Evolutionary conservation across 2,888 invertebrate genomes (phyloP).

Genomic region (Monochamus alternatus): DNA sequence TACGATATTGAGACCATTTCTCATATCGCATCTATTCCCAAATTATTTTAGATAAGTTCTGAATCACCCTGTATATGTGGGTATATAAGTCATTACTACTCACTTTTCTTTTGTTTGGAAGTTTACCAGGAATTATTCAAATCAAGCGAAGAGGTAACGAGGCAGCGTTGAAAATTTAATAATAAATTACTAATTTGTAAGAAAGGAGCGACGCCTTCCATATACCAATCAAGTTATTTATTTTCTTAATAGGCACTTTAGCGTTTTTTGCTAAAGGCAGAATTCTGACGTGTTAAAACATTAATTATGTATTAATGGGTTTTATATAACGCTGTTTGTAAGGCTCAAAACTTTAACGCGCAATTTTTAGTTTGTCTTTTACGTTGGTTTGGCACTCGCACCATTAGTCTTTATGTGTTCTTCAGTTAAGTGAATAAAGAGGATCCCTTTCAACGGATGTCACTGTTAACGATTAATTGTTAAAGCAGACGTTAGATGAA

Average conservation of each 20-base stretch:
- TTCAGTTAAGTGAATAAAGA: background rate
- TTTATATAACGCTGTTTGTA: constrained; percentile 9
- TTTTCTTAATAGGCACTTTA: constrained; percentile 28
- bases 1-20: too few relatives aligned
- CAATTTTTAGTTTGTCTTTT: background rate
- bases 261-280: background rate
- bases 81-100: background rate
- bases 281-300: constrained; percentile 19
- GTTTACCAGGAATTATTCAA: constrained; percentile 7
- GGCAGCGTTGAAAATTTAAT: constrained; percentile 35
- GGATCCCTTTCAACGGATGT: background rate
- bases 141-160: constrained; percentile 3
- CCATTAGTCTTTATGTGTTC: background rate
- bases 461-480: background rate
- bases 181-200: constrained; percentile 20
- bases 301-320: constrained; percentile 22
- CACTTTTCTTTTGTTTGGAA: constrained; percentile 14
- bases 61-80: too few relatives aligned
- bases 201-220: constrained; percentile 5
- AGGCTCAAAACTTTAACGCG: background rate
- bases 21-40: too few relatives aligned
- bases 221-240: constrained; percentile 26
- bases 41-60: too few relatives aligned
- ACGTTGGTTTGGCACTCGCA: background rate
- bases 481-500: background rate